Conservation (phyloP, 2,113 vertebrate genomes). For the Caretta caretta region DNA sequence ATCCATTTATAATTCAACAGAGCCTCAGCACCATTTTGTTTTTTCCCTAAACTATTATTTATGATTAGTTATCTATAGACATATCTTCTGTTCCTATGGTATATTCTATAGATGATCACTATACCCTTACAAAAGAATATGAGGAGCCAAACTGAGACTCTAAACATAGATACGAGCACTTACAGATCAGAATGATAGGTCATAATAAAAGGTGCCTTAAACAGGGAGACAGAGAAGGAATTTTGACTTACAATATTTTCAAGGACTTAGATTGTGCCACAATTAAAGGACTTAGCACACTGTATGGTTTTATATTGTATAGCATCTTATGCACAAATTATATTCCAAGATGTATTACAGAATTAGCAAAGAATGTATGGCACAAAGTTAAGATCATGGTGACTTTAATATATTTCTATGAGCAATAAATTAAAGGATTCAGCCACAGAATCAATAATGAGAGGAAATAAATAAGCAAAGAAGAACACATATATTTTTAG, state of each 20-base stretch:
- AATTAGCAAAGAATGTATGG: not conserved
- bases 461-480: no score
- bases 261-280: not conserved
- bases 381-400: no score
- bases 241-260: not conserved
- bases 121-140: conserved; percentile 9
- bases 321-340: not conserved
- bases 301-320: not conserved
- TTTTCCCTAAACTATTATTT: conserved; percentile 14
- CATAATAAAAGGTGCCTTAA: not conserved
- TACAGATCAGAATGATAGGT: conserved; percentile 1
- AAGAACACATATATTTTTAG: no score
- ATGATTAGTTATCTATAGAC: conserved; percentile 11
- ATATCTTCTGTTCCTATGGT: not conserved
- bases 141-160: conserved; percentile 18
- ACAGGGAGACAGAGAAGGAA: conserved; percentile 13
- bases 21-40: not conserved
- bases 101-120: not conserved
- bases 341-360: not conserved
- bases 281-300: not conserved
- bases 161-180: conserved; percentile 1
- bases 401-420: no score
- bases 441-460: no score
- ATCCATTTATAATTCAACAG: conserved; percentile 7
- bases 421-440: no score